phyloP scores from a whole-genome alignment of 2,797 vertebrate species.

The Lepilemur septentrionalis region DNA sequence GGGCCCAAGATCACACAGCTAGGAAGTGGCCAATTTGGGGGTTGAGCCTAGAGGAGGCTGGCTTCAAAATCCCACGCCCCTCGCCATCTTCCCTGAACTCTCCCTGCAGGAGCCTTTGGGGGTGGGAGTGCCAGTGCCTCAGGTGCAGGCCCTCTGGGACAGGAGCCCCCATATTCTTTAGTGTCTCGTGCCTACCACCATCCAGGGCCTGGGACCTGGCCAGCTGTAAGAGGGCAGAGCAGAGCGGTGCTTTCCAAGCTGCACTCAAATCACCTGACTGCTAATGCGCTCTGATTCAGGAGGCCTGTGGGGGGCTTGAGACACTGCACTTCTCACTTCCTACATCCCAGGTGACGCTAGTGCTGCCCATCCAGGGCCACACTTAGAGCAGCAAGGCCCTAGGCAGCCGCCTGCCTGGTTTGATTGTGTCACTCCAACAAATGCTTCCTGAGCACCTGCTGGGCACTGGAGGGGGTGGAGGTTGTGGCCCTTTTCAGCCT shows the following conservation, averaged over 20 bases:
- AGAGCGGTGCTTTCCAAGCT: background rate
- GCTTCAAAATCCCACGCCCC: background rate
- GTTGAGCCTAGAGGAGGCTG: background rate
- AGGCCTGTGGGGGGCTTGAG: background rate
- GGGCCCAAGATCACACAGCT: background rate
- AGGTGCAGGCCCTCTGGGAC: background rate
- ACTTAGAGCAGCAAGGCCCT: background rate
- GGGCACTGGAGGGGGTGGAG: background rate
- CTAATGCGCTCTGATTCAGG: background rate
- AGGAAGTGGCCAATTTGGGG: background rate
- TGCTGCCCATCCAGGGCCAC: background rate
- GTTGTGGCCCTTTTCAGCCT: background rate
- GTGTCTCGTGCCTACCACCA: background rate
- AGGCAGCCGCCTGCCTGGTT: background rate
- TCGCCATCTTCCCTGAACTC: background rate
- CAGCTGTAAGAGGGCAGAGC: background rate
- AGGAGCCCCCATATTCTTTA: background rate
- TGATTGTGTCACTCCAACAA: background rate
- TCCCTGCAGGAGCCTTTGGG: background rate
- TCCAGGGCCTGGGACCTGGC: background rate
- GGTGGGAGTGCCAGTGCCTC: background rate
- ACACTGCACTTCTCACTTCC: background rate
- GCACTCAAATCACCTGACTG: background rate
- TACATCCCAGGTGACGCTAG: background rate
- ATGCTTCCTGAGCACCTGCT: background rate